A percentile compares a stretch with the other conserved stretches of the same genome.
Conservation (phyloP, 2,797 vertebrate genomes). For the Pangasius macronema region DNA sequence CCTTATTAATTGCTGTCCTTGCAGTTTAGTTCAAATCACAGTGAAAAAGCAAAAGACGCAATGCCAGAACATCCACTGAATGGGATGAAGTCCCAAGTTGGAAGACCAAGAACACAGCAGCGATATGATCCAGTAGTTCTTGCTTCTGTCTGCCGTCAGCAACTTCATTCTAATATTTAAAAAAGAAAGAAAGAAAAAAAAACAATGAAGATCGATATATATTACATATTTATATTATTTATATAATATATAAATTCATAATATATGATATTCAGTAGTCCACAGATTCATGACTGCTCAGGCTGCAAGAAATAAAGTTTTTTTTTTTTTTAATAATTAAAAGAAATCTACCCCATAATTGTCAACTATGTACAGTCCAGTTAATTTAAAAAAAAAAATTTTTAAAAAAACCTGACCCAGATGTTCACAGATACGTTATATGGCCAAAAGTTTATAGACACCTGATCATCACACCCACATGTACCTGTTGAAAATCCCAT, state of each 20-base stretch:
- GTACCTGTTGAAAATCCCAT: neutral
- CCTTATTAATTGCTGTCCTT: slow-evolving; percentile 34
- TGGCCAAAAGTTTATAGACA: neutral
- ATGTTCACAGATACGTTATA: neutral
- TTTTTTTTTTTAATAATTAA: neutral
- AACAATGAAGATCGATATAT: neutral
- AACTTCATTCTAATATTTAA: slow-evolving; percentile 18
- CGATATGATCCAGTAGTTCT: slow-evolving; percentile 31
- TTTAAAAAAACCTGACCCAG: neutral
- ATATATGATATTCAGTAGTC: too few relatives aligned
- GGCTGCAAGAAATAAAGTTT: too few relatives aligned
- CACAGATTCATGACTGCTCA: too few relatives aligned
- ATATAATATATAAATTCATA: too few relatives aligned
- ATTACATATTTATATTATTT: neutral
- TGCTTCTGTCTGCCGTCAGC: slow-evolving; percentile 12
- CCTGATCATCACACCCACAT: neutral
- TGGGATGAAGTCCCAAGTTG: slow-evolving; percentile 36
- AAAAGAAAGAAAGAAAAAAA: neutral
- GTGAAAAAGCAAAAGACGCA: slow-evolving; percentile 43
- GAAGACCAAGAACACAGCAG: slow-evolving; percentile 46
- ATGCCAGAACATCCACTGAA: slow-evolving; percentile 39
- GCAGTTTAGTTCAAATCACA: slow-evolving; percentile 28
- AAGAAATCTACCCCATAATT: neutral
- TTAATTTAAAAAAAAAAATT: too few relatives aligned
- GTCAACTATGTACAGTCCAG: neutral